Evolutionary conservation across 2,797 vertebrate genomes (phyloP), one percentile per base, ranked within the genome.

Genomic region (Peromyscus aztecus): DNA sequence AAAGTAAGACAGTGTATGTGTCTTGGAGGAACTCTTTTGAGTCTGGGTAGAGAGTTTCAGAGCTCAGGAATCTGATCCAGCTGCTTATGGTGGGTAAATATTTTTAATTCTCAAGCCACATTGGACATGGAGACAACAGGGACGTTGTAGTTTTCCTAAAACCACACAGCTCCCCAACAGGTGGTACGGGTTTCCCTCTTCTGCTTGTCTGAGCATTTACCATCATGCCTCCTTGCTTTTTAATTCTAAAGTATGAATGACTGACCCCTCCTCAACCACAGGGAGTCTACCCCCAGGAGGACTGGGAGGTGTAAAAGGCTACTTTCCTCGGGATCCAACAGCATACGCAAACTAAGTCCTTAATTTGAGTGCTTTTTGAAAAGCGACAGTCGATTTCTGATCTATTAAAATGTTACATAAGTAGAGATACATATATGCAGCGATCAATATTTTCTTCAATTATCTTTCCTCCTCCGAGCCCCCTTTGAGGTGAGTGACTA

Each of bases 401-500:
- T 93, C 90, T 95, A 88, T 88, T 93, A 78, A 96, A 67, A 46
- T 52, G 80, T 88, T 95, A 57, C 21, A 16, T 75, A 91, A 81
- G 90, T 87, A 73, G 24, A 93, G 69, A 85, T 85, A 98, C 95
- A 98, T 98, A 97, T 98, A 97, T 52, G 94, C 81, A 81, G n/a
- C 2, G 3, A 94, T 93, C 90, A 85, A 77, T 94, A 93, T 97
- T 91, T 92, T 76, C 93, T 90, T 92, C 94, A 97, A 71, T 89
- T 96, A 93, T 92, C 83, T 82, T 82, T 65, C 73, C 43, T n/a
- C 0, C n/a, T 96, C 37, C 16, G 76, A 95, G 69, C 9, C 81
- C n/a, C 73, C 43, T 94, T 91, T 31, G 9, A 90, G 55, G 96
- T 40, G 94, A 98, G 97, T 94, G 97, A 55, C 97, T 95, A 83